Evolutionary conservation across 1,140 invertebrate species (phyloP).

Genomic region (Platyscapa corneri): DNA sequence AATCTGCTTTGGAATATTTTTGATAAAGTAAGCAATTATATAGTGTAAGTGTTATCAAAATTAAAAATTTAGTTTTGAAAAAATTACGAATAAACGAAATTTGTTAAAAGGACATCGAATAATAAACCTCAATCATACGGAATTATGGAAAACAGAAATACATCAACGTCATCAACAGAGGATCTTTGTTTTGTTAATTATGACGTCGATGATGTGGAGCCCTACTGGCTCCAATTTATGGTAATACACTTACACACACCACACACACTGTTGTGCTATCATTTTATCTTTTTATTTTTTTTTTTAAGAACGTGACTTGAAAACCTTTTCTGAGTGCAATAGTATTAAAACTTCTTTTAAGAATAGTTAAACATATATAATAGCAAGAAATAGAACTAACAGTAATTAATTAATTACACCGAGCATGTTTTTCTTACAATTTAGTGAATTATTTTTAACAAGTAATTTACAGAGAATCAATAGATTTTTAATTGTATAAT

Average conservation of each 20-base stretch:
- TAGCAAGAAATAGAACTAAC: background rate
- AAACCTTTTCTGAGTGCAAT: slow-evolving; percentile 23
- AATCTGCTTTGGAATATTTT: background rate
- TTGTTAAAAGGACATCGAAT: slow-evolving; percentile 36
- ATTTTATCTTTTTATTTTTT: background rate
- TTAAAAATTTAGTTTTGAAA: slow-evolving; percentile 5
- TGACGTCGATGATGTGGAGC: slow-evolving; percentile 71
- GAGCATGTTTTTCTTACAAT: slow-evolving; percentile 17
- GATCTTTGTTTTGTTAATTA: slow-evolving; percentile 71
- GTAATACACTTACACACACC: slow-evolving; percentile 47
- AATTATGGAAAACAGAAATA: slow-evolving; percentile 54
- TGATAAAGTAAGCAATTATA: background rate
- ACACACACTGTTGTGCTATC: slow-evolving; percentile 6
- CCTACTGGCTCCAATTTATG: slow-evolving; percentile 68
- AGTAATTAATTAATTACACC: background rate
- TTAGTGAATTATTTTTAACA: background rate
- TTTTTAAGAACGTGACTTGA: slow-evolving; percentile 32
- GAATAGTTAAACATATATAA: background rate
- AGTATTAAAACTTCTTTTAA: slow-evolving; percentile 1
- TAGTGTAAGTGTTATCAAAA: background rate
- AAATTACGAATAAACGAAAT: slow-evolving; percentile 29
- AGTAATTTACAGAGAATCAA: background rate
- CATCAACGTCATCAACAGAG: slow-evolving; percentile 47
- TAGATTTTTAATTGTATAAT: background rate
- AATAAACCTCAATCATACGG: slow-evolving; percentile 34